Base-by-base conservation (phyloP, 2,797 vertebrate species). In the Vespertilio murinus region DNA sequence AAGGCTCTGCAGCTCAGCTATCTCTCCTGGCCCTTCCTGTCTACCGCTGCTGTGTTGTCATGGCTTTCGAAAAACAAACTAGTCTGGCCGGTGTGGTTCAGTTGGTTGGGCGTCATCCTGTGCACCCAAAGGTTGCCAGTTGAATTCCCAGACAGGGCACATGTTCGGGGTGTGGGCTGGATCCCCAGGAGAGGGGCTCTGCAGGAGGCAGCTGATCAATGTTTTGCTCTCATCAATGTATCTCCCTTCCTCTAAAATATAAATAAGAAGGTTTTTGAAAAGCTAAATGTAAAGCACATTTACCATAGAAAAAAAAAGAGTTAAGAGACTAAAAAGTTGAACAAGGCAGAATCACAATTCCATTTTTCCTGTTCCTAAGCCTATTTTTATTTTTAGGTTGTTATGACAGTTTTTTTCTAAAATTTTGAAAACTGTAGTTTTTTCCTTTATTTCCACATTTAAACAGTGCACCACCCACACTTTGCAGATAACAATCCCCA, bases 371-470 rank as follows among this genome's bases (percentile, higher is more conserved):
- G 71, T 71, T n/a, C 61, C 52, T 88, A 65, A 83, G 77, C 71
- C 70, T 81, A 13, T 49, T 54, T 52, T 88, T 93, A 61, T 70
- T 80, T 52, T 78, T 79, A 90, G 52, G 56, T 84, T 42, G 33
- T 84, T 65, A 52, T 79, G 67, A 89, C 74, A 61, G 18, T 33
- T 64, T 88, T 85, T 84, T 92, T 88, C 49, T 73, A 42, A 90
- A 78, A 23, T 83, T 80, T 73, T 56, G 65, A 78, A 82, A 93
- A 73, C 54, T 56, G 28, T 77, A 82, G 54, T 80, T 88, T 92
- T 85, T 81, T 7, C 9, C 17, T 64, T 75, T 56, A n/a, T 86
- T 65, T 88, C 40, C 35, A 1, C 59, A 12, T 74, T 90, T 73
- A 82, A 52, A 40, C 40, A 91, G 77, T 40, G 5, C 1, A 6